phyloP scores from a whole-genome alignment of 1,140 invertebrate species.

The Aphelenchoides fujianensis region DNA sequence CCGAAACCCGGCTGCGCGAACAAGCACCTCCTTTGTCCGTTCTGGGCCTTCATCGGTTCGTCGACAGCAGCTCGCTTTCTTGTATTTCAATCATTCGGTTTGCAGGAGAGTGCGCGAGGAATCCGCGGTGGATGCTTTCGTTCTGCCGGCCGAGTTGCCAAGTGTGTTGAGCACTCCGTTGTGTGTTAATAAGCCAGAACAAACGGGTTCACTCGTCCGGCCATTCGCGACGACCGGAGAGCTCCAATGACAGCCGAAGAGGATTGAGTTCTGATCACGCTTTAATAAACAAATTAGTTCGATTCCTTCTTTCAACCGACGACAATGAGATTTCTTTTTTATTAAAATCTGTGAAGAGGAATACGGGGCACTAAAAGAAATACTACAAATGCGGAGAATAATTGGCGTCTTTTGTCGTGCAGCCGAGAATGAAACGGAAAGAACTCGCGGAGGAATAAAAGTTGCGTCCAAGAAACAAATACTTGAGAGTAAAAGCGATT shows the following conservation, averaged over 20 bases:
- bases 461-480: too few species aligned
- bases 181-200: background rate
- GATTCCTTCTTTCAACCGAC: background rate
- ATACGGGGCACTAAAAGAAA: too few species aligned
- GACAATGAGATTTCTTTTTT: background rate
- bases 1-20: slow-evolving; percentile 35
- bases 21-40: slow-evolving; percentile 41
- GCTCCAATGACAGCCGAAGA: background rate
- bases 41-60: slow-evolving; percentile 48
- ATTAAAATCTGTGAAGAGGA: background rate
- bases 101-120: slow-evolving; percentile 22
- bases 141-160: slow-evolving; percentile 42
- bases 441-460: too few species aligned
- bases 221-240: background rate
- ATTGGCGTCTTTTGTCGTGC: too few species aligned
- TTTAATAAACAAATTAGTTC: background rate
- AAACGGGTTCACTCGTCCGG: background rate
- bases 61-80: background rate
- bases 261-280: background rate
- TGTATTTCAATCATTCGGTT: background rate
- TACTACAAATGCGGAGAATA: too few species aligned
- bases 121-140: slow-evolving; percentile 45
- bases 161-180: slow-evolving; percentile 38
- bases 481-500: too few species aligned
- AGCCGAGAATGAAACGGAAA: too few species aligned